These are phyloP conservation scores for Spatulosminthurus flaviceps DNA, from an alignment of 2,888 invertebrate genomes.

Conservation along the genomic window DNA sequence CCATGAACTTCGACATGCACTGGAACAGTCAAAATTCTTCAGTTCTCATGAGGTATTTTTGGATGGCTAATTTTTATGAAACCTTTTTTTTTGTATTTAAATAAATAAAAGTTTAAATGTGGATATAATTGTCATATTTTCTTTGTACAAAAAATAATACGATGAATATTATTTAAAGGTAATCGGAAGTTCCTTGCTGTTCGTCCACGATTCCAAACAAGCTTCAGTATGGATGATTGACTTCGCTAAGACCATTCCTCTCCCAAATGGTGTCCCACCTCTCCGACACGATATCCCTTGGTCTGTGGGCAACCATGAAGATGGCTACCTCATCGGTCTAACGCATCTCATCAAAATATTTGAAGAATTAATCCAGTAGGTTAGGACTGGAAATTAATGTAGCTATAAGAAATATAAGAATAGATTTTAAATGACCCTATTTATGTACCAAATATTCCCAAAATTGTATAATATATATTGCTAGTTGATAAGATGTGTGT, in stretches of 20 bases:
- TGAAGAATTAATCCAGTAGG: constrained; percentile 56
- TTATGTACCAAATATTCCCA: constrained; percentile 4
- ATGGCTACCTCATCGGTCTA: constrained; percentile 92
- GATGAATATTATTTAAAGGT: constrained; percentile 69
- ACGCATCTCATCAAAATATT: constrained; percentile 90
- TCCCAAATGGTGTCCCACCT: constrained; percentile 75
- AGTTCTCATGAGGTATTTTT: constrained; percentile 85
- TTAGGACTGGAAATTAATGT: neutral
- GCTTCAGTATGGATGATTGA: constrained; percentile 97
- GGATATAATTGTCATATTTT: neutral
- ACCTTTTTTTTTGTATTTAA: no score
- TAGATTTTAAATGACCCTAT: neutral
- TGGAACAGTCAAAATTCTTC: constrained; percentile 90
- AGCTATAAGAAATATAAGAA: neutral
- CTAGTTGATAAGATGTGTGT: neutral
- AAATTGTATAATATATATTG: neutral
- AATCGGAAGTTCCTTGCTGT: constrained; percentile 91
- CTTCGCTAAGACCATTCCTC: constrained; percentile 91
- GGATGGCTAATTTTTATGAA: no score
- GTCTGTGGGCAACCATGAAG: constrained; percentile 94
- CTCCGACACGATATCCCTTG: constrained; percentile 85
- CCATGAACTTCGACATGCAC: constrained; percentile 81
- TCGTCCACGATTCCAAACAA: constrained; percentile 89
- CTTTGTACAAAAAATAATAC: neutral
- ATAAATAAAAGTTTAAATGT: no score